Evolutionary conservation across 2,888 invertebrate genomes (phyloP).

Genomic region (Drosophila nr. medialis): DNA sequence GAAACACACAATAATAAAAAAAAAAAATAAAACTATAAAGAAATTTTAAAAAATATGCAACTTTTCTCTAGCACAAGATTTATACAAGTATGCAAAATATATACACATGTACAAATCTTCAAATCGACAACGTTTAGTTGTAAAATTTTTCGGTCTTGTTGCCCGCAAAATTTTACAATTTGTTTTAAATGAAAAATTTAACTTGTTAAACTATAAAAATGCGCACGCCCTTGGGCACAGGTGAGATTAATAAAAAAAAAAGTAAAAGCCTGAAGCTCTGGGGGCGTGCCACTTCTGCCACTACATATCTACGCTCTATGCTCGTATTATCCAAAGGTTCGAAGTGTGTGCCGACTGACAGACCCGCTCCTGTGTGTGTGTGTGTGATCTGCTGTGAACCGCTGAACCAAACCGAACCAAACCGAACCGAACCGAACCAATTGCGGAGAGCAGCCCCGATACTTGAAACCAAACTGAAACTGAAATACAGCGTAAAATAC

Average conservation of each 20-base stretch:
- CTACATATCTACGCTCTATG: conserved; percentile 78
- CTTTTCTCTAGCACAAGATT: conserved; percentile 26
- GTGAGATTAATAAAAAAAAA: not conserved
- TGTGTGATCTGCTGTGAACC: conserved; percentile 62
- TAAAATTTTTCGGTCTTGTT: conserved; percentile 1
- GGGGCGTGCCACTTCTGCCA: conserved; percentile 57
- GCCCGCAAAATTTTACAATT: not conserved
- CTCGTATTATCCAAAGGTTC: conserved; percentile 81
- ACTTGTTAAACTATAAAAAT: not conserved
- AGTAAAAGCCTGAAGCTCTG: conserved; percentile 39
- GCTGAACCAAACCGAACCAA: conserved; percentile 51
- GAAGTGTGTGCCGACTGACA: conserved; percentile 71
- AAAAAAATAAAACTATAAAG: not conserved
- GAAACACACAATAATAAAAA: conserved; percentile 31
- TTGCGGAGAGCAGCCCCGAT: conserved; percentile 48
- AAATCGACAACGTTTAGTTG: conserved; percentile 5
- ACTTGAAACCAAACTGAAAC: conserved; percentile 24
- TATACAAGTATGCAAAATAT: not conserved
- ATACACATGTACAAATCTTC: conserved; percentile 18
- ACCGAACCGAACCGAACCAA: conserved; percentile 27
- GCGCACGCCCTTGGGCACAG: conserved; percentile 5
- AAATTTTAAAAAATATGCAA: conserved; percentile 13
- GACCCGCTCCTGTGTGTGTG: conserved; percentile 43
- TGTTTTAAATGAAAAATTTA: not conserved
- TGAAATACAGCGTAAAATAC: conserved; percentile 43